Evolutionary conservation across 2,888 invertebrate species (phyloP).

Genomic region (Spisula solida): DNA sequence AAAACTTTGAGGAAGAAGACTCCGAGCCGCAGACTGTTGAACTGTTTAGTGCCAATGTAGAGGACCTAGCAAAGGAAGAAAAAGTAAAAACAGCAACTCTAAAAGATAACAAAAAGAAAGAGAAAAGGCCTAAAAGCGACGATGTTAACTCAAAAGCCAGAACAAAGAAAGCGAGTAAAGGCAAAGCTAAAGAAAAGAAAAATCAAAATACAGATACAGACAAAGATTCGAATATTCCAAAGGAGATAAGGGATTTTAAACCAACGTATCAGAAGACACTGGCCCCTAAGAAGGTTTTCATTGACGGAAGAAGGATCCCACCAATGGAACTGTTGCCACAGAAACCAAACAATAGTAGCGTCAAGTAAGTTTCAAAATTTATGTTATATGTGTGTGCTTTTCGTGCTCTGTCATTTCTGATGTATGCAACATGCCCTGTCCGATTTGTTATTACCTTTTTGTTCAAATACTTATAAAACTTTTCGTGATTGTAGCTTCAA

Average conservation of each 20-base stretch:
- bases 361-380: slow-evolving; percentile 74
- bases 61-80: background rate
- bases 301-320: slow-evolving; percentile 82
- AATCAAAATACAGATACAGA: background rate
- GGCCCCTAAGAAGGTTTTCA: slow-evolving; percentile 83
- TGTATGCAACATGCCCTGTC: no score
- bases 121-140: background rate
- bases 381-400: background rate
- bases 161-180: background rate
- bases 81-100: background rate
- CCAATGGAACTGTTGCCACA: slow-evolving; percentile 82
- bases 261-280: slow-evolving; percentile 76
- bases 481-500: no score
- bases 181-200: background rate
- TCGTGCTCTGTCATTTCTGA: no score
- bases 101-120: background rate
- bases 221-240: slow-evolving; percentile 46
- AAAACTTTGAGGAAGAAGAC: background rate
- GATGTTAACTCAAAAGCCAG: background rate
- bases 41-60: slow-evolving; percentile 27
- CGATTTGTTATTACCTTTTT: no score
- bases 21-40: slow-evolving; percentile 23
- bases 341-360: slow-evolving; percentile 82
- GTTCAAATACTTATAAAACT: no score
- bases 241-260: slow-evolving; percentile 79